Evolutionary conservation across 2,113 vertebrate species (phyloP).

Genomic region (Platysternon megacephalum): DNA sequence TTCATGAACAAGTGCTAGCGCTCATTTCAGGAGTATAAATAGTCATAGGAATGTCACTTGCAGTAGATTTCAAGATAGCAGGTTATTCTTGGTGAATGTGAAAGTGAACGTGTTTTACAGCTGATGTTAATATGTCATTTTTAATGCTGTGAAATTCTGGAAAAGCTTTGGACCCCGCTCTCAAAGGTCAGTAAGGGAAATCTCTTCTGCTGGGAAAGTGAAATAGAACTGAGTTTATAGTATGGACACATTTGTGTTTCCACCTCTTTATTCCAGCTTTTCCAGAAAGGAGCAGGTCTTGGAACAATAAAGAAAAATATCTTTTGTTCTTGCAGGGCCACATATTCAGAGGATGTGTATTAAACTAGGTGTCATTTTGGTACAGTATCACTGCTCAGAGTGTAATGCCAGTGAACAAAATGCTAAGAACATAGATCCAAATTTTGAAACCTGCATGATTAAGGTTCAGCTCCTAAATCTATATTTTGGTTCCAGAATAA

Average conservation of each 20-base stretch:
- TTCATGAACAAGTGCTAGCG: neutral
- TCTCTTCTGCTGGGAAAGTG: conserved; percentile 35
- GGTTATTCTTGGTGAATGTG: conserved; percentile 45
- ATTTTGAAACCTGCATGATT: neutral
- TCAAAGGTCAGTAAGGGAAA: conserved; percentile 52
- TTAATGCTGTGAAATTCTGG: conserved; percentile 53
- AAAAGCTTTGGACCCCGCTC: neutral
- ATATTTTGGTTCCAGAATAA: neutral
- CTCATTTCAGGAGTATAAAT: conserved; percentile 38
- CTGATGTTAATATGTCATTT: neutral
- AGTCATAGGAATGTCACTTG: conserved; percentile 6
- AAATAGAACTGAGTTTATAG: conserved; percentile 57
- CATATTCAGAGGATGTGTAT: conserved; percentile 66
- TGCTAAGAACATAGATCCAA: neutral
- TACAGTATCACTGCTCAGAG: neutral
- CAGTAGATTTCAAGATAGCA: conserved; percentile 2
- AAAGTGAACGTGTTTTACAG: neutral
- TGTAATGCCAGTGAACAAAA: neutral
- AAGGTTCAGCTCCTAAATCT: neutral
- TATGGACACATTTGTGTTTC: conserved; percentile 38
- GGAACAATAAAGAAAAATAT: conserved; percentile 64
- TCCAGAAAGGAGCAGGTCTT: conserved; percentile 63
- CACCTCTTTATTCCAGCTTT: conserved; percentile 41
- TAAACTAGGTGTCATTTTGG: conserved; percentile 18
- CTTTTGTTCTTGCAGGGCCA: conserved; percentile 65